Evolutionary conservation across 2,113 vertebrate genomes (phyloP).

Genomic region (Crotalus viridis): DNA sequence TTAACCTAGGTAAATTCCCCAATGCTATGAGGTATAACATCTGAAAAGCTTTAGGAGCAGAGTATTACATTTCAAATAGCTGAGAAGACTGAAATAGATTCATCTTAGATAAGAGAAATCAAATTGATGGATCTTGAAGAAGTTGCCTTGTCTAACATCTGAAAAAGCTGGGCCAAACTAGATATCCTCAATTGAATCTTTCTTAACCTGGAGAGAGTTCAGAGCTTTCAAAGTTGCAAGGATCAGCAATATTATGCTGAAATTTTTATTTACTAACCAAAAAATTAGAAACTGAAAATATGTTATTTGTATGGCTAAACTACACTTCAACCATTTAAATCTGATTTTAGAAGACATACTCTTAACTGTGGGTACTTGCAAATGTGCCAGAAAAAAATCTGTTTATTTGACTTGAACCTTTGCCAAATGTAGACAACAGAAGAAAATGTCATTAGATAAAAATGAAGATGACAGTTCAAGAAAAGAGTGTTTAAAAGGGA

Average conservation of each 20-base stretch:
- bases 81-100: neutral
- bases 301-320: neutral
- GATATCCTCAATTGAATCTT: neutral
- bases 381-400: slow-evolving; percentile 13
- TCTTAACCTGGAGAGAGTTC: neutral
- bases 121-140: neutral
- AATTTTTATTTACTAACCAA: neutral
- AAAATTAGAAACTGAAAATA: slow-evolving; percentile 27
- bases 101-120: neutral
- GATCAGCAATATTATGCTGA: neutral
- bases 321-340: neutral
- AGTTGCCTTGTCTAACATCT: neutral
- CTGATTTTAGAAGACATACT: neutral
- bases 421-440: slow-evolving; percentile 43
- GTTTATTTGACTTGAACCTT: slow-evolving; percentile 36
- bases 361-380: slow-evolving; percentile 13
- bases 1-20: neutral
- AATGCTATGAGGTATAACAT: neutral
- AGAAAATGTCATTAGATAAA: slow-evolving; percentile 46
- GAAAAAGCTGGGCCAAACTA: neutral
- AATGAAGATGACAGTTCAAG: slow-evolving; percentile 40
- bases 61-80: neutral
- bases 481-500: slow-evolving; percentile 26
- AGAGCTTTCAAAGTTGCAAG: neutral
- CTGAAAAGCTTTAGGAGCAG: neutral